Percentiles rank a stretch among this genome's conserved stretches.
These are phyloP conservation scores for Bilobella aurantiaca DNA, from an alignment of 1,140 invertebrate species.

Conservation along the genomic window DNA sequence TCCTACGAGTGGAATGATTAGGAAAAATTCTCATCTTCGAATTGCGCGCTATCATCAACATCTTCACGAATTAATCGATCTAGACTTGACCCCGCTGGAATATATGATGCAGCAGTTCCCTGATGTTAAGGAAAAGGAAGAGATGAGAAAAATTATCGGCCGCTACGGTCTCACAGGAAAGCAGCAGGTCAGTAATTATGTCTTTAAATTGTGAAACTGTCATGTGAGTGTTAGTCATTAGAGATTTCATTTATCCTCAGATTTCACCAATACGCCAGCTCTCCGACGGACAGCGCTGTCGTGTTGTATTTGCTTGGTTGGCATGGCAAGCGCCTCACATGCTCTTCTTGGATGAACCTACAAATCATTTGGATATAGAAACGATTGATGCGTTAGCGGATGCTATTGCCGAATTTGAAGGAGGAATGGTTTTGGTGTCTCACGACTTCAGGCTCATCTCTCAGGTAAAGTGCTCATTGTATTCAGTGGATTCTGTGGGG, in stretches of 20 bases:
- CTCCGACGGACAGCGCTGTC: slow-evolving; percentile 94
- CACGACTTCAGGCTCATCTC: slow-evolving; percentile 97
- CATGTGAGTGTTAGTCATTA: slow-evolving; percentile 1
- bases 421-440: slow-evolving; percentile 92
- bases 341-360: slow-evolving; percentile 88
- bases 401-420: slow-evolving; percentile 94
- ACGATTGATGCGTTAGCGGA: slow-evolving; percentile 97
- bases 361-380: slow-evolving; percentile 75
- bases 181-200: no score
- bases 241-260: slow-evolving; percentile 43
- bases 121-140: slow-evolving; percentile 93
- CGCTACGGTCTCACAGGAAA: slow-evolving; percentile 93
- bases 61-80: slow-evolving; percentile 87
- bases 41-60: slow-evolving; percentile 98
- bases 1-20: slow-evolving; percentile 90
- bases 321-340: slow-evolving; percentile 81
- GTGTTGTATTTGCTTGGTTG: slow-evolving; percentile 94
- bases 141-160: slow-evolving; percentile 98
- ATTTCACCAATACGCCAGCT: slow-evolving; percentile 94
- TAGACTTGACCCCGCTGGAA: slow-evolving; percentile 89
- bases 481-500: neutral
- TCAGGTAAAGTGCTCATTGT: slow-evolving; percentile 76
- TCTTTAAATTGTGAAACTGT: no score
- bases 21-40: slow-evolving; percentile 92
- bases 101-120: slow-evolving; percentile 98